Conservation (phyloP, 2,113 vertebrate genomes). For the Elachura formosa region DNA sequence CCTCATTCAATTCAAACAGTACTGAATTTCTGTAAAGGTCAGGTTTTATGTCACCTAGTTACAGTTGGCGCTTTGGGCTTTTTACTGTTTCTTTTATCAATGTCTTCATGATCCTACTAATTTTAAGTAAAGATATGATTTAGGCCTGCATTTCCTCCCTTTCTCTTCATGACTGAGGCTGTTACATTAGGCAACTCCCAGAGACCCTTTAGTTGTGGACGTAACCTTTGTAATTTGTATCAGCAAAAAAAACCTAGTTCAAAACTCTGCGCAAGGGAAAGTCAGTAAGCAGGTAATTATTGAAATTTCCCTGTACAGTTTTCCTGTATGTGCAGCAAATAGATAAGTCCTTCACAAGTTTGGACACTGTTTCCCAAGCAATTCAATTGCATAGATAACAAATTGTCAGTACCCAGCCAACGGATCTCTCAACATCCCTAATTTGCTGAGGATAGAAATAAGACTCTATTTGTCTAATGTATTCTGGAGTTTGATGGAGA, state of each 20-base stretch:
- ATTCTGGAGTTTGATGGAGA: conserved; percentile 40
- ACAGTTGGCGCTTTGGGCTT: background rate
- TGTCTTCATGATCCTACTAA: background rate
- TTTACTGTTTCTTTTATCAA: background rate
- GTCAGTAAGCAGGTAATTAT: background rate
- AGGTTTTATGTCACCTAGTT: background rate
- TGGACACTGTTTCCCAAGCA: background rate
- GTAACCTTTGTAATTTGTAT: background rate
- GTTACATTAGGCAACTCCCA: background rate
- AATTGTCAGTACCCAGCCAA: background rate
- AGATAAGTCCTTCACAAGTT: background rate
- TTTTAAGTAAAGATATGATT: background rate
- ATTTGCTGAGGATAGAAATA: conserved; percentile 51
- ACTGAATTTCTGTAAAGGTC: background rate
- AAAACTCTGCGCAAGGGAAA: background rate
- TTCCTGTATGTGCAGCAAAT: background rate
- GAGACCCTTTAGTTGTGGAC: background rate
- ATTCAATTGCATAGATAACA: conserved; percentile 24
- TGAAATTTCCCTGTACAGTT: background rate
- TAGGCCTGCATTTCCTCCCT: background rate
- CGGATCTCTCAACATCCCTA: conserved; percentile 18
- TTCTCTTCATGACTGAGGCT: background rate
- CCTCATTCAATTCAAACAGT: background rate
- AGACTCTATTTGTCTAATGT: conserved; percentile 42
- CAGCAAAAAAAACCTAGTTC: background rate